Evolutionary conservation across 2,797 vertebrate genomes (phyloP).

Genomic region (Melanotaenia parkinsoni): DNA sequence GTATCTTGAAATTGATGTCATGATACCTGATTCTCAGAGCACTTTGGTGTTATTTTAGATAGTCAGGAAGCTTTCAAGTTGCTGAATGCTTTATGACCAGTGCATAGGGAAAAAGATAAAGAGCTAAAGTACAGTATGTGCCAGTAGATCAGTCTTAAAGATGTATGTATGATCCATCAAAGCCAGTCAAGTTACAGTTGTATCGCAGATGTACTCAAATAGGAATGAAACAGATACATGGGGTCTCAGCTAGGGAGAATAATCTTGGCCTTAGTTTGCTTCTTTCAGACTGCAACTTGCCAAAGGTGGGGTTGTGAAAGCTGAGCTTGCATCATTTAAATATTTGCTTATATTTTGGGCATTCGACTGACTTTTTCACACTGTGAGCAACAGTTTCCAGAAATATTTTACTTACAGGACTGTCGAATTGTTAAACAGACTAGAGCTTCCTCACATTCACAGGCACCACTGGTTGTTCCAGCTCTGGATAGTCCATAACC

Average conservation of each 20-base stretch:
- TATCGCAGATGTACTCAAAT: too few relatives aligned
- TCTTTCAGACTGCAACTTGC: too few relatives aligned
- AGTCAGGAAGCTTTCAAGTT: too few relatives aligned
- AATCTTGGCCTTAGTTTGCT: too few relatives aligned
- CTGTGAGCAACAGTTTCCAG: neutral
- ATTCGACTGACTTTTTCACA: neutral
- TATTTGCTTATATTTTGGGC: neutral
- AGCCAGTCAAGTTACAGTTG: too few relatives aligned
- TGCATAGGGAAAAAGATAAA: neutral
- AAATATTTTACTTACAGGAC: neutral
- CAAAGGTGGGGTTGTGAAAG: too few relatives aligned
- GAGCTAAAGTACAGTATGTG: neutral
- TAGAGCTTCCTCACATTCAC: neutral
- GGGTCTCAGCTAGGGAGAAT: too few relatives aligned
- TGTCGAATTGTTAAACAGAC: conserved; percentile 2
- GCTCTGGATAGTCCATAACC: neutral
- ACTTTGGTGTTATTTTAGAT: neutral
- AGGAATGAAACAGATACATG: too few relatives aligned
- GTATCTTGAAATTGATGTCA: neutral
- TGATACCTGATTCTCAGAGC: neutral
- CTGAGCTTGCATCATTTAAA: conserved; percentile 4
- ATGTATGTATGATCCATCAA: too few relatives aligned
- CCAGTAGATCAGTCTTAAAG: neutral
- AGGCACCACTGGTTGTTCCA: neutral
- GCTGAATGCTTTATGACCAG: too few relatives aligned